Percentiles rank a stretch among this genome's conserved stretches.
These are phyloP conservation scores for Drosophila melanocephala DNA, from an alignment of 2,888 invertebrate species.

Conservation along the genomic window DNA sequence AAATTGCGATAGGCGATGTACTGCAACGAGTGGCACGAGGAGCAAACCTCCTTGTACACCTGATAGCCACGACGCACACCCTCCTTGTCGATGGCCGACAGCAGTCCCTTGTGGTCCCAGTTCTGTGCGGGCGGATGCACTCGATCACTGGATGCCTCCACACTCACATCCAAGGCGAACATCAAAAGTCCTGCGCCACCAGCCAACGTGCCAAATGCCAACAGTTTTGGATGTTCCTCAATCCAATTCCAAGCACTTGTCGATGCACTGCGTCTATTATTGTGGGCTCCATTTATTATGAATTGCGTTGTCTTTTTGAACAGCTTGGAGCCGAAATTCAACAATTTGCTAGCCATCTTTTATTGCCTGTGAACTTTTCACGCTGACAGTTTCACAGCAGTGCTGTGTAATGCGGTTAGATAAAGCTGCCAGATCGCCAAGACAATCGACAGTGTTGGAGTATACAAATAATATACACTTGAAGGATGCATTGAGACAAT, in stretches of 20 bases:
- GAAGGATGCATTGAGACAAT: neutral
- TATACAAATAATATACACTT: neutral
- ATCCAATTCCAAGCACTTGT: constrained; percentile 12
- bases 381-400: constrained; percentile 16
- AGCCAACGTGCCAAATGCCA: constrained; percentile 92
- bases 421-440: constrained; percentile 26
- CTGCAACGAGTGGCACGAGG: constrained; percentile 98
- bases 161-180: constrained; percentile 93
- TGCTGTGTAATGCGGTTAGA: constrained; percentile 30
- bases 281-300: constrained; percentile 1
- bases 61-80: constrained; percentile 95
- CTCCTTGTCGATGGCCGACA: constrained; percentile 93
- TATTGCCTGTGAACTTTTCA: neutral
- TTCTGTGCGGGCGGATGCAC: constrained; percentile 93
- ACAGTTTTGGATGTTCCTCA: constrained; percentile 45
- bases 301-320: constrained; percentile 28
- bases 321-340: constrained; percentile 40
- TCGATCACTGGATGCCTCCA: constrained; percentile 91
- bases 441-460: neutral
- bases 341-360: constrained; percentile 50
- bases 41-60: constrained; percentile 99
- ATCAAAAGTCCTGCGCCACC: constrained; percentile 93
- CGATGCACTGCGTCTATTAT: constrained; percentile 23
- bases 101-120: constrained; percentile 93
- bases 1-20: constrained; percentile 97